Conservation (phyloP, 2,888 invertebrate genomes). For the Hyposoter dolosus region DNA sequence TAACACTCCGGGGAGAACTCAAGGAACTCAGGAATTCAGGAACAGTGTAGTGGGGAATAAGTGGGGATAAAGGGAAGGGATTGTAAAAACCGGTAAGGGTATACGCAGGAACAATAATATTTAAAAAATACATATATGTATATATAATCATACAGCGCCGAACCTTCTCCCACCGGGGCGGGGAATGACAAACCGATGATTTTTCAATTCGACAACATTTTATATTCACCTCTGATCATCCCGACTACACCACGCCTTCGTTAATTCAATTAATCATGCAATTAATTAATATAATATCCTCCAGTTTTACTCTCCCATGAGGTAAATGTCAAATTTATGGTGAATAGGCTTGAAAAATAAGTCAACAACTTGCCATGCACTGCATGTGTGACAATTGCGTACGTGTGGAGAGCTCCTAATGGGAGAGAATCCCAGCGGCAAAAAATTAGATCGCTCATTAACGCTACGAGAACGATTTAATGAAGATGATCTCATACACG, state of each 20-base stretch:
- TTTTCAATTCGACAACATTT: not conserved
- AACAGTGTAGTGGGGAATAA: too few relatives aligned
- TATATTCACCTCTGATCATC: not conserved
- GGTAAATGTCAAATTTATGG: not conserved
- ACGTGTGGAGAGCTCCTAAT: constrained; percentile 2
- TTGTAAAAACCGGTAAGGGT: too few relatives aligned
- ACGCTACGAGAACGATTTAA: constrained; percentile 84
- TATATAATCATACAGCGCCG: too few relatives aligned
- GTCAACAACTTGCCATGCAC: not conserved
- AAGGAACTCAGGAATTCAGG: too few relatives aligned
- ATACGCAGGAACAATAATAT: too few relatives aligned
- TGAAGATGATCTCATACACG: constrained; percentile 84
- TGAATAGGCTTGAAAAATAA: constrained; percentile 3
- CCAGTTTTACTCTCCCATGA: not conserved
- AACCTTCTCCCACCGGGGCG: not conserved
- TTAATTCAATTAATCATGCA: not conserved
- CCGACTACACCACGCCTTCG: not conserved
- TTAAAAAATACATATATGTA: too few relatives aligned
- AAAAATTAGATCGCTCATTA: constrained; percentile 84
- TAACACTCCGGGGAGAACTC: too few relatives aligned
- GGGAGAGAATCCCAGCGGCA: constrained; percentile 69
- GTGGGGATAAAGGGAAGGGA: too few relatives aligned
- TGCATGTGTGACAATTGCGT: not conserved
- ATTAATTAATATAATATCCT: not conserved
- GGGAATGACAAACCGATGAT: not conserved